A percentile compares a stretch with the other conserved stretches of the same genome.
Conservation (phyloP, 2,888 invertebrate species). For the Lydus trimaculatus region DNA sequence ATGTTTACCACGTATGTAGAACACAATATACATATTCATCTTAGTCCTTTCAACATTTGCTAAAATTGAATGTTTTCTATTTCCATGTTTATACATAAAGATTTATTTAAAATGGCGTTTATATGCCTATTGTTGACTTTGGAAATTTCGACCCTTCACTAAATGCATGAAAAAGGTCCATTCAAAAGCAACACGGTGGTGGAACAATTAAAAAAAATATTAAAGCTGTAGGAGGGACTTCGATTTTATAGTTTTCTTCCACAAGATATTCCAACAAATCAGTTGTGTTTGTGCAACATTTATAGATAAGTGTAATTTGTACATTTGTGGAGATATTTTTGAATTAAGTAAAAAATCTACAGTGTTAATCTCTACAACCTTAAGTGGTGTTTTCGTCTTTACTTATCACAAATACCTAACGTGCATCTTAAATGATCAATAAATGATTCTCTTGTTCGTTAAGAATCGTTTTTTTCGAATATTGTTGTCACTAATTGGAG, state of each 20-base stretch:
- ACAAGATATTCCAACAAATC: constrained; percentile 55
- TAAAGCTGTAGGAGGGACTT: constrained; percentile 56
- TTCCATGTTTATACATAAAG: too few relatives aligned
- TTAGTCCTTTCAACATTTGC: too few relatives aligned
- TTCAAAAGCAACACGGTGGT: constrained; percentile 49
- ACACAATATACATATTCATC: too few relatives aligned
- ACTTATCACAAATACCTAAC: too few relatives aligned
- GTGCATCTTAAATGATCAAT: too few relatives aligned
- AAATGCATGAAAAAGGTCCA: constrained; percentile 45
- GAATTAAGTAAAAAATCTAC: not conserved
- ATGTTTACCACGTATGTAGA: too few relatives aligned
- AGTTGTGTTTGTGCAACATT: constrained; percentile 51
- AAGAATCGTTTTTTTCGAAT: too few relatives aligned
- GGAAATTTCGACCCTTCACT: constrained; percentile 48
- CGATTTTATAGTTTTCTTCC: constrained; percentile 56
- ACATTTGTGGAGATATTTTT: not conserved
- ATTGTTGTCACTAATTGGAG: too few relatives aligned
- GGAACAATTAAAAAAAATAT: constrained; percentile 58
- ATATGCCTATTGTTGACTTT: constrained; percentile 40
- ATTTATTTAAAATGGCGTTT: constrained; percentile 38
- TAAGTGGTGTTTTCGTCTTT: too few relatives aligned
- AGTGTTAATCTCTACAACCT: too few relatives aligned
- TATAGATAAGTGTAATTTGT: constrained; percentile 7
- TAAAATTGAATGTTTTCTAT: too few relatives aligned
- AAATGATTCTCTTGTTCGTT: too few relatives aligned